Evolutionary conservation across 2,888 invertebrate genomes (phyloP), one percentile per base, ranked within the genome.

Genomic region (Patella depressa): DNA sequence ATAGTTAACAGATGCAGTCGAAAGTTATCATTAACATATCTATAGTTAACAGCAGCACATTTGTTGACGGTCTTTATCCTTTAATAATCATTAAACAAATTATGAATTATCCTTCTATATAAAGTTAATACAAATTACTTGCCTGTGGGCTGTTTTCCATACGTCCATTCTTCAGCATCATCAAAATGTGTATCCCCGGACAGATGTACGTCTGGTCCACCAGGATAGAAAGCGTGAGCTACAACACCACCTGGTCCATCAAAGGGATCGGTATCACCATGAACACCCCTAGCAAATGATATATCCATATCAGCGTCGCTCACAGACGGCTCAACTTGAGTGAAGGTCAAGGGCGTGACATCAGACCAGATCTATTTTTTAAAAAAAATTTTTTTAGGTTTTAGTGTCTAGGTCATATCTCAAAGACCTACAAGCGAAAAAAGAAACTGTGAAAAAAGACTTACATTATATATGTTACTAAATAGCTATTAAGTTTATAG

Each of bases 181-280:
- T 74, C 74, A 19, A 74, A 74, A 65, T 74, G 74, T 14, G 74
- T 74, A 69, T 74, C 74, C 24, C 74, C 74, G 7, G 65, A 65
- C 24, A 65, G 3, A 12, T 11, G 65, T 24, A 65, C 24, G 3
- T 65, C 65, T 11, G 65, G 24, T 24, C 19, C 19, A 45, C 74
- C 74, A 45, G 74, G 74, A 69, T 53, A 74, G 69, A 74, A 74
- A 59, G 74, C 74, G 65, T 74, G 74, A 4, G 74, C 74, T 53
- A 74, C 65, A 65, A 74, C 74, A 19, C 74, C 74, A 65, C 74
- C 74, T 24, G 59, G 65, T 29, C 74, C 74, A 55, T 74, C 74
- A 17, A 74, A 74, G 7, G 74, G 74, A 29, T 74, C 69, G 53
- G 24, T 65, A 65, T 74, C 74, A 53, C 74, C 74, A 19, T 74